phyloP scores from a whole-genome alignment of 2,888 invertebrate genomes.

The Leptodirus hochenwartii region DNA sequence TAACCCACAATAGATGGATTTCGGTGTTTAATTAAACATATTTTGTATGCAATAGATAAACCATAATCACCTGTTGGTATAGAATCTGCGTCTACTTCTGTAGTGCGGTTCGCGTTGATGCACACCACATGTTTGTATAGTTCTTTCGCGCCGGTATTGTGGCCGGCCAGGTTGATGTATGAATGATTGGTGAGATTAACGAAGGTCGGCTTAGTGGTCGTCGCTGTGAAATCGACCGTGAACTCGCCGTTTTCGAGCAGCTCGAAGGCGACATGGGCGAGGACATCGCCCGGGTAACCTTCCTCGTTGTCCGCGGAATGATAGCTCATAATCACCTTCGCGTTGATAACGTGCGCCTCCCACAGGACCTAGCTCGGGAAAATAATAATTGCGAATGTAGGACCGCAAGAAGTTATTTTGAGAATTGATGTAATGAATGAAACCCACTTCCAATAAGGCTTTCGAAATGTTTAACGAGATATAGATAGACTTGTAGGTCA shows the following conservation, averaged over 20 bases:
- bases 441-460: background rate
- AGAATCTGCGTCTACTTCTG: slow-evolving; percentile 47
- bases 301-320: slow-evolving; percentile 65
- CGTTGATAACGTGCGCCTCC: slow-evolving; percentile 40
- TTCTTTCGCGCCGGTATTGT: slow-evolving; percentile 46
- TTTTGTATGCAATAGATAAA: no score
- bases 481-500: no score
- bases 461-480: background rate
- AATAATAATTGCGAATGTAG: no score
- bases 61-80: slow-evolving; percentile 47
- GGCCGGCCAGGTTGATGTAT: slow-evolving; percentile 88
- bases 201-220: slow-evolving; percentile 59
- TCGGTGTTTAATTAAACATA: no score
- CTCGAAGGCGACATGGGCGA: slow-evolving; percentile 49
- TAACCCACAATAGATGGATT: no score
- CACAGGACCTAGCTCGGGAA: slow-evolving; percentile 37
- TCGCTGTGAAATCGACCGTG: slow-evolving; percentile 54
- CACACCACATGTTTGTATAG: slow-evolving; percentile 50
- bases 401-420: no score
- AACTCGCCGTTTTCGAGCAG: slow-evolving; percentile 58
- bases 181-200: slow-evolving; percentile 77
- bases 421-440: no score
- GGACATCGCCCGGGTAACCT: slow-evolving; percentile 74
- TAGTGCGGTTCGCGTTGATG: slow-evolving; percentile 61
- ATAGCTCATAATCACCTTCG: slow-evolving; percentile 52